Evolutionary conservation across 2,888 invertebrate species (phyloP).

Genomic region (Rotaria socialis): DNA sequence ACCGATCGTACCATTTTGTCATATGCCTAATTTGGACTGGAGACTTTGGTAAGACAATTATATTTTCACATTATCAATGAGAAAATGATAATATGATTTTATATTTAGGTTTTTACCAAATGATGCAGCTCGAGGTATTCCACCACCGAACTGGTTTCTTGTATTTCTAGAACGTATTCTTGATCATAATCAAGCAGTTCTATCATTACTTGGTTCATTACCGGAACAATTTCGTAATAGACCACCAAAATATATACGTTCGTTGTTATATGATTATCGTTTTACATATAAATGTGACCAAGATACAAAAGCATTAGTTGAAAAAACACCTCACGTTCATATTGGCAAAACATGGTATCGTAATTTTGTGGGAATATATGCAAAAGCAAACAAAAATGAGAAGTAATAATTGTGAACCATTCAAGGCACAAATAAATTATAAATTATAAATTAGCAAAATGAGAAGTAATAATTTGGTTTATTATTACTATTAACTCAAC

Average conservation of each 20-base stretch:
- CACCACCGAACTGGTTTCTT: not conserved
- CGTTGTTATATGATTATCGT: constrained; percentile 25
- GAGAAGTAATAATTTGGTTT: not conserved
- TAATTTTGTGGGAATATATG: not conserved
- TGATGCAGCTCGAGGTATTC: not conserved
- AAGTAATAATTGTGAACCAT: not conserved
- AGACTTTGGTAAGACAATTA: not conserved
- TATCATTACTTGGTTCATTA: constrained; percentile 13
- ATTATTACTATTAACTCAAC: too few species aligned
- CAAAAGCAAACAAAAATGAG: not conserved
- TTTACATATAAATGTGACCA: constrained; percentile 15
- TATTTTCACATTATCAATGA: not conserved
- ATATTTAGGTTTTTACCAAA: constrained; percentile 28
- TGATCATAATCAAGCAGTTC: not conserved
- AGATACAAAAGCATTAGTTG: not conserved
- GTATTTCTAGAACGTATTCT: constrained; percentile 28
- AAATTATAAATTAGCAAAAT: too few species aligned
- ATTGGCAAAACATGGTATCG: constrained; percentile 26
- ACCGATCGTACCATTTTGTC: constrained; percentile 26
- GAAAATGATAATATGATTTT: too few species aligned
- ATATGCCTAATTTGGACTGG: constrained; percentile 27
- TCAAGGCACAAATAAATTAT: too few species aligned
- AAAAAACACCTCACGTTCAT: not conserved
- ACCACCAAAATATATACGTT: constrained; percentile 16
- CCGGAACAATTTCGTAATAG: constrained; percentile 20